Evolutionary conservation across 2,113 vertebrate genomes (phyloP), one percentile per base, ranked within the genome.

Genomic region (Pelusios castaneus): DNA sequence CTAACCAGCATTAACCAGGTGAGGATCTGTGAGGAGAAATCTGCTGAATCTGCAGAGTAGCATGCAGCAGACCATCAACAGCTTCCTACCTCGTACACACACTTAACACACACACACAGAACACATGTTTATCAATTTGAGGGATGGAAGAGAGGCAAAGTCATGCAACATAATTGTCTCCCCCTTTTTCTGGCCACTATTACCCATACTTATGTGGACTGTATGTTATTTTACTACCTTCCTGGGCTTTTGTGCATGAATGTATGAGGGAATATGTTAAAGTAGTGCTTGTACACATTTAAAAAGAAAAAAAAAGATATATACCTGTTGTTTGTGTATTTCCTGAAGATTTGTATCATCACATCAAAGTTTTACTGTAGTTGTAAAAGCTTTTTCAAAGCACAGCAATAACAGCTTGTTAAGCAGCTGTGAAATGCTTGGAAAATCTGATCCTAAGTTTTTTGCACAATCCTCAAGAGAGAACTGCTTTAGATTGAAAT

Each of bases 401-500:
- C 31, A 80, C 31, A 22, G 9, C 82, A 93, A 87, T 73, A 79
- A 5, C 29, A 34, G 12, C 29, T 87, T 93, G 43, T 82, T 90
- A 70, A 47, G 24, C 25, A 70, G 21, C 19, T 67, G 38, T 85
- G 34, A 89, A 95, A 54, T 54, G 6, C 22, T 87, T 89, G 10
- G 8, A 51, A 93, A 90, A 90, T 81, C 87, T n/a, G 24, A 76
- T 41, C 52, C 31, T 56, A 49, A 21, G 6, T 76, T 56, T 70
- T 60, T 51, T 51, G 54, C 31, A 51, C 55, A 60, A 25, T 34
- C 24, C 60, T 92, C 78, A 77, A 76, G 70, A 83, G 52, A 83
- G 49, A 90, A 78, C n/a, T 54, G 76, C 16, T 91, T 89, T 92
- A 56, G n/a, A 92, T 27, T 92, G 77, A 95, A 96, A 77, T 67